phyloP scores from a whole-genome alignment of 2,888 invertebrate species.

The Apamea crenata region DNA sequence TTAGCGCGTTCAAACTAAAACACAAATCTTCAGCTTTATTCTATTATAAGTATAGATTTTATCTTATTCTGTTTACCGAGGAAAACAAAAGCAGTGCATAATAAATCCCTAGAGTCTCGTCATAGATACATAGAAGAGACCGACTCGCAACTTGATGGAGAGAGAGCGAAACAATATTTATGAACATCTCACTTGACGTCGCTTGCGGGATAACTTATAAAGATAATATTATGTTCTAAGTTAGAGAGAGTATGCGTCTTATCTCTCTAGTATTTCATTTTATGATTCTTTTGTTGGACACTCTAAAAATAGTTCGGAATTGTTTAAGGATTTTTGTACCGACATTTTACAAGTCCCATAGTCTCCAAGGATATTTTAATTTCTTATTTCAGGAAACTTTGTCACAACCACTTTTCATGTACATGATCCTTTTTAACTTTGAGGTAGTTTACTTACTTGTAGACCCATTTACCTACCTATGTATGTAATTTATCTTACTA shows the following conservation, averaged over 20 bases:
- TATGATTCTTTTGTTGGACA: conserved; percentile 9
- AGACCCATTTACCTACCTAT: too few relatives aligned
- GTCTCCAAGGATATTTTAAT: background rate
- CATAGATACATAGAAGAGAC: background rate
- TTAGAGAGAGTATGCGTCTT: conserved; percentile 33
- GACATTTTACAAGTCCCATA: background rate
- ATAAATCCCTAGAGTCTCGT: conserved; percentile 25
- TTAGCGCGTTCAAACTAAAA: too few relatives aligned
- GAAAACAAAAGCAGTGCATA: conserved; percentile 15
- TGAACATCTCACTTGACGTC: conserved; percentile 40
- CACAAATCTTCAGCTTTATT: too few relatives aligned
- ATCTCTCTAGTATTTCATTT: conserved; percentile 29
- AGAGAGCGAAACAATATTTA: conserved; percentile 48
- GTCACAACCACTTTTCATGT: background rate
- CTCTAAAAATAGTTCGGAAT: background rate
- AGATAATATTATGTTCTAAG: conserved; percentile 17
- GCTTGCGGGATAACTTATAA: conserved; percentile 35
- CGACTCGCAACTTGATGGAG: conserved; percentile 42
- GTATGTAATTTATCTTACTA: background rate
- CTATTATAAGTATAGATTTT: background rate
- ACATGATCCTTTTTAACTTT: too few relatives aligned
- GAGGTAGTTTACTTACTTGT: too few relatives aligned
- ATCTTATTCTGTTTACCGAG: background rate
- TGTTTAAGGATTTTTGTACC: background rate
- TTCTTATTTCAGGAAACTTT: background rate